Evolutionary conservation across 2,888 invertebrate species (phyloP).

Genomic region (Lithophane ornitopus): DNA sequence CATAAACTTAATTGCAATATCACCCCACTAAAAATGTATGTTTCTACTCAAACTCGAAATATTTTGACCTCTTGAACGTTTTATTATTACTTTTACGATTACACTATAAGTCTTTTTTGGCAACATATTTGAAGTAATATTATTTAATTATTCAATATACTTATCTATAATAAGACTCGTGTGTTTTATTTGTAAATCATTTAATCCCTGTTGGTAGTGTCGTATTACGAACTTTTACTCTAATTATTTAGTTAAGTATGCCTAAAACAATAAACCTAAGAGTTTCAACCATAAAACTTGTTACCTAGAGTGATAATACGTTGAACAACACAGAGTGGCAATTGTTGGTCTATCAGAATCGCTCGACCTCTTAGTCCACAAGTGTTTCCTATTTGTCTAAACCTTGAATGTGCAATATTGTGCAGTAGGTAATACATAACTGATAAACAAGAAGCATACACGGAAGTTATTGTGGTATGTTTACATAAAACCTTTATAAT

Average conservation of each 20-base stretch:
- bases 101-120: constrained; percentile 90
- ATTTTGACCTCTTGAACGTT: constrained; percentile 88
- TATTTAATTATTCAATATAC: constrained; percentile 91
- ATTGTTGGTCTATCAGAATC: constrained; percentile 44
- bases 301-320: neutral
- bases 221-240: neutral
- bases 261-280: neutral
- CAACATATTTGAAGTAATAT: constrained; percentile 90
- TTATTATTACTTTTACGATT: constrained; percentile 89
- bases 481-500: constrained; percentile 1
- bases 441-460: constrained; percentile 28
- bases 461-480: constrained; percentile 33
- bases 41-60: constrained; percentile 86
- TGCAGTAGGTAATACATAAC: constrained; percentile 11
- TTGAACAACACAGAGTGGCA: neutral
- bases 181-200: constrained; percentile 80
- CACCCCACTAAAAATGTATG: constrained; percentile 78
- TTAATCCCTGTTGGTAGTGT: neutral
- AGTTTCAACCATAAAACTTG: neutral
- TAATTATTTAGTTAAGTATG: neutral
- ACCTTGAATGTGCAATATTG: constrained; percentile 38
- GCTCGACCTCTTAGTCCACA: constrained; percentile 47
- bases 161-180: constrained; percentile 88
- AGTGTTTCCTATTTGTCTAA: constrained; percentile 50
- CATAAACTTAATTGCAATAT: constrained; percentile 78